These are phyloP conservation scores for Meganola albula DNA, from an alignment of 2,888 invertebrate species.

Conservation along the genomic window DNA sequence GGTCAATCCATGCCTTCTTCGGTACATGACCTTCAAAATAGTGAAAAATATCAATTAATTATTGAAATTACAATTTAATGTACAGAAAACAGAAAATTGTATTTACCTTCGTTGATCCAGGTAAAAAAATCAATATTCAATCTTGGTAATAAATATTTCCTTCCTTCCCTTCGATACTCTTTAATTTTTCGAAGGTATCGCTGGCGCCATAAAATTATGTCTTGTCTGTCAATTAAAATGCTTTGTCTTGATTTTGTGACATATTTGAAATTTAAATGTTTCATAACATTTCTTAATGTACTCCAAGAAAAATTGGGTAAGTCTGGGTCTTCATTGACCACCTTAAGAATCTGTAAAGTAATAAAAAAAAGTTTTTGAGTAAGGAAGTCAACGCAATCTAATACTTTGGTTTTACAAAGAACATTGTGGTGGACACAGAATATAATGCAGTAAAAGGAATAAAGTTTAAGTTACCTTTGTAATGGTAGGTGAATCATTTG, in stretches of 20 bases:
- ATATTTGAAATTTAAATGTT: slow-evolving; percentile 16
- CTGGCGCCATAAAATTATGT: slow-evolving; percentile 10
- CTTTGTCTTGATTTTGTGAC: slow-evolving; percentile 15
- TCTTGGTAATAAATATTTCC: slow-evolving; percentile 20
- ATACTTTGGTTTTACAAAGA: too few species aligned
- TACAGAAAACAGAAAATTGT: slow-evolving; percentile 5
- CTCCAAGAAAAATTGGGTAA: slow-evolving; percentile 18
- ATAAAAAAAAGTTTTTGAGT: slow-evolving; percentile 18
- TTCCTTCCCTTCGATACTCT: slow-evolving; percentile 14
- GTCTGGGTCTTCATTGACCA: slow-evolving; percentile 21
- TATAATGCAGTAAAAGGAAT: too few species aligned
- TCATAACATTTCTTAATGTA: too few species aligned
- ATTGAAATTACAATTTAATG: slow-evolving; percentile 8
- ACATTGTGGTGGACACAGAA: too few species aligned
- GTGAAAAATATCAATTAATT: slow-evolving; percentile 6
- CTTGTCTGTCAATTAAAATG: slow-evolving; percentile 11
- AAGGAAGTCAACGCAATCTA: slow-evolving; percentile 14
- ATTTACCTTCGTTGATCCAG: slow-evolving; percentile 18
- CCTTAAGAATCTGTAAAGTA: slow-evolving; percentile 23
- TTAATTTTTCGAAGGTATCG: slow-evolving; percentile 7
- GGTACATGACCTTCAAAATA: not conserved
- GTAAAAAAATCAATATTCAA: too few species aligned
- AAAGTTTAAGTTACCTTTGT: slow-evolving; percentile 15
- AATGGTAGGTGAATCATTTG: slow-evolving; percentile 25
- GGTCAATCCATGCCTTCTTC: not conserved